These are phyloP conservation scores for Aleiodes alternator DNA, from an alignment of 2,888 invertebrate species.

Conservation along the genomic window DNA sequence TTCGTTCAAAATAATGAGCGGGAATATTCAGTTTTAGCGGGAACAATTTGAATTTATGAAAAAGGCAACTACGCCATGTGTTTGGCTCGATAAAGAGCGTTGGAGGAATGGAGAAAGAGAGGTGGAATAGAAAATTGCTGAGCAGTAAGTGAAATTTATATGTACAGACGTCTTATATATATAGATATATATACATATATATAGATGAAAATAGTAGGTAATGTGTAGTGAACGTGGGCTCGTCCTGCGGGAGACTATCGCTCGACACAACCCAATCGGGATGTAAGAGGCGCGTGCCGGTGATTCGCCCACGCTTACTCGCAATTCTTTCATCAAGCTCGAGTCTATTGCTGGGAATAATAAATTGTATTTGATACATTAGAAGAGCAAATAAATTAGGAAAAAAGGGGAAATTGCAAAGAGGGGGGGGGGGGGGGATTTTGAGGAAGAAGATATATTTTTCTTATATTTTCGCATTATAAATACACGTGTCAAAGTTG, in stretches of 20 bases:
- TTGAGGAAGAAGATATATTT: no score
- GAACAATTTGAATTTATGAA: not conserved
- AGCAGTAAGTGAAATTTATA: conserved; percentile 51
- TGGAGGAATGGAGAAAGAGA: conserved; percentile 3
- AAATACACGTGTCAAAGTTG: no score
- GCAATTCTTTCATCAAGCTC: conserved; percentile 13
- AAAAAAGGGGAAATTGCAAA: no score
- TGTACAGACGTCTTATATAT: conserved; percentile 16
- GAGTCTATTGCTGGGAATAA: not conserved
- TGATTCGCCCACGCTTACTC: conserved; percentile 40
- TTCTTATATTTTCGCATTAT: no score
- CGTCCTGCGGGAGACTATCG: conserved; percentile 16
- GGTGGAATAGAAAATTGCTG: conserved; percentile 8
- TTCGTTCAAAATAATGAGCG: no score
- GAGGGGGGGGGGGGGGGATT: no score
- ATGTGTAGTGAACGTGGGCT: conserved; percentile 36
- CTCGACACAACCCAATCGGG: conserved; percentile 36
- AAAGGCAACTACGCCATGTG: not conserved
- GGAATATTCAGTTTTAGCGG: no score
- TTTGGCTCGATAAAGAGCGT: not conserved
- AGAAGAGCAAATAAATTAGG: not conserved
- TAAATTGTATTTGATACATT: not conserved
- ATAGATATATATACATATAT: not conserved
- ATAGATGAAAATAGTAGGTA: no score
- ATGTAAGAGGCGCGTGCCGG: conserved; percentile 48